Evolutionary conservation across 92 coral and sea anemone genomes (phyloP), one percentile per base, ranked within the genome.

Genomic region (Nematostella vectensis): DNA sequence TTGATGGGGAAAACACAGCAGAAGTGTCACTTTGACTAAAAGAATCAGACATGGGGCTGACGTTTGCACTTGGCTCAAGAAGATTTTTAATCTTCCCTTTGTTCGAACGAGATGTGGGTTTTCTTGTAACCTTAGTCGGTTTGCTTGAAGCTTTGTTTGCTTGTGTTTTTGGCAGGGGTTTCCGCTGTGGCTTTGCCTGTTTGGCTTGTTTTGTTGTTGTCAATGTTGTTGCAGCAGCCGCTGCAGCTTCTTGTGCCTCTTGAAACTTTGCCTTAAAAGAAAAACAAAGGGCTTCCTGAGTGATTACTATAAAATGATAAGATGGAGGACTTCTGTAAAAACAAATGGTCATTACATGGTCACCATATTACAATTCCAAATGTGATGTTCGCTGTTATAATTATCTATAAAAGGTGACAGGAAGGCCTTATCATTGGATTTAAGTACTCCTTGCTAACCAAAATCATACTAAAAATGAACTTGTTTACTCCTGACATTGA

Each of bases 131-230:
- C 61, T 72, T 87, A 68, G 71, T 78, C 0, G 78, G 40, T 65
- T 77, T 89, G 29, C 20, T 51, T 1, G 67, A 44, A 19, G 83
- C 42, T 63, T 77, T 77, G 27, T 72, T 60, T 25, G 94, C 68
- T 21, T 71, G 30, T 3, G 83, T 71, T 44, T 74, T 87, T 21
- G 83, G 79, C 58, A 86, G 99, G 0, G 95, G 96, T 48, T 71
- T 93, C 40, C 89, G 85, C 20, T 93, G 79, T 15, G 85, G 81
- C 58, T 91, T 91, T n/a, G n/a, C n/a, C n/a, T n/a, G n/a, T 75
- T 91, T 91, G 0, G 82, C 65, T 52, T 62, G 96, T 59, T 79
- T 85, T 72, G 86, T 93, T 19, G 47, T 42, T 33, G 40, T 31
- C 49, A 63, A 78, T 27, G 80, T 71, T 38, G 67, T 56, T 22